Evolutionary conservation across 2,888 invertebrate genomes (phyloP), one percentile per base, ranked within the genome.

Genomic region (Punctoribates punctum): DNA sequence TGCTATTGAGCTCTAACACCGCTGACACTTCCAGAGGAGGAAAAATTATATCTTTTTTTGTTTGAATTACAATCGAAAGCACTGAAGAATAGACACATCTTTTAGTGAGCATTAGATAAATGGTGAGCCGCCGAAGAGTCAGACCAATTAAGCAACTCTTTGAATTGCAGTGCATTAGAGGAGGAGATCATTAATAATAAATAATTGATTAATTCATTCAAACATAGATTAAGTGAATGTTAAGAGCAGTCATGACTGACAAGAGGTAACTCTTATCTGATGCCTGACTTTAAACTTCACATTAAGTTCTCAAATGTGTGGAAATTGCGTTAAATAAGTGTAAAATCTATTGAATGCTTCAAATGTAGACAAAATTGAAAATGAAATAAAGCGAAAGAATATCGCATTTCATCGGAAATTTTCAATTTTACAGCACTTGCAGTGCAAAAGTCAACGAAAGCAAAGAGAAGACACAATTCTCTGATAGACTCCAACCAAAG

Each of bases 141-240:
- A 70, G 34, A 70, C 46, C 42, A 70, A 46, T 70, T 42, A 70
- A 70, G 34, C 1, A 42, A 38, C 20, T 34, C 42, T 42, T 42
- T 20, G 6, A 20, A 20, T 38, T 23, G 38, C 23, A 20, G 38
- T 70, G n/a, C 42, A 70, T 70, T 42, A 13, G 17, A 51, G 38
- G 70, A 70, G 70, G 38, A 46, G 70, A 42, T 20, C 46, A 70
- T 70, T 70, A 70, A 70, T 70, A 70, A 70, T 70, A 42, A 70
- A 70, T 70, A 70, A 70, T 70, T 70, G 38, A 70, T 70, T 20
- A 42, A 46, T 62, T 62, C 62, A 62, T 62, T 62, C 29, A 46
- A 70, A 70, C 70, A 23, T 70, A 70, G 38, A 23, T 42, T 46
- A n/a, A 70, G 23, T 42, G 46, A 42, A 70, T 70, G 70, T 70